These are phyloP conservation scores for Calephelis virginiensis DNA, from an alignment of 1,140 invertebrate species.

Conservation along the genomic window DNA sequence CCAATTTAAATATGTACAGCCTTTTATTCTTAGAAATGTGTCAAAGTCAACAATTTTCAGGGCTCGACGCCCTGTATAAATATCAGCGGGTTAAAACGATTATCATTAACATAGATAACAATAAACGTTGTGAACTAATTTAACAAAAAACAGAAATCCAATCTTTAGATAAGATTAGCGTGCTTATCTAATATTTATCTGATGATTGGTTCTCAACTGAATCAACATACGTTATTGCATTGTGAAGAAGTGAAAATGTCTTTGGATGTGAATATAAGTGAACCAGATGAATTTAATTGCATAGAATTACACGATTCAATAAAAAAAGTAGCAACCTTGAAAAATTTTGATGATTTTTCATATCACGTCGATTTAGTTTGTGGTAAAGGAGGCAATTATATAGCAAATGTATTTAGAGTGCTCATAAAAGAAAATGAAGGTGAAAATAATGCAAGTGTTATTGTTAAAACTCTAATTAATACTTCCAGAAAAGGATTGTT, in stretches of 20 bases:
- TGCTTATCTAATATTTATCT: conserved; percentile 20
- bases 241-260: conserved; percentile 48
- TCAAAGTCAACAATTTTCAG: too few species aligned
- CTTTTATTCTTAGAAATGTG: too few species aligned
- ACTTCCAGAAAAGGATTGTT: conserved; percentile 60
- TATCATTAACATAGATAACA: not conserved
- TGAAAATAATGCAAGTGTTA: conserved; percentile 48
- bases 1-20: too few species aligned
- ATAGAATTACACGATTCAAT: conserved; percentile 57
- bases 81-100: not conserved
- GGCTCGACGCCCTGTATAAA: too few species aligned
- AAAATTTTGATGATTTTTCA: conserved; percentile 48
- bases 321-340: conserved; percentile 44
- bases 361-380: conserved; percentile 63
- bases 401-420: conserved; percentile 66
- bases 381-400: conserved; percentile 58
- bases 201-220: conserved; percentile 18
- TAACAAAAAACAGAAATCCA: not conserved
- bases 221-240: conserved; percentile 14
- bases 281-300: conserved; percentile 68
- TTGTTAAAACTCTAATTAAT: conserved; percentile 65
- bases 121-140: not conserved
- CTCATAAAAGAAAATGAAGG: conserved; percentile 44
- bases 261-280: conserved; percentile 66
- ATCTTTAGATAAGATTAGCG: conserved; percentile 14